phyloP scores from a whole-genome alignment of 30 jellyfish, hydroid and myxozoan genomes.

The Mastigias papua region DNA sequence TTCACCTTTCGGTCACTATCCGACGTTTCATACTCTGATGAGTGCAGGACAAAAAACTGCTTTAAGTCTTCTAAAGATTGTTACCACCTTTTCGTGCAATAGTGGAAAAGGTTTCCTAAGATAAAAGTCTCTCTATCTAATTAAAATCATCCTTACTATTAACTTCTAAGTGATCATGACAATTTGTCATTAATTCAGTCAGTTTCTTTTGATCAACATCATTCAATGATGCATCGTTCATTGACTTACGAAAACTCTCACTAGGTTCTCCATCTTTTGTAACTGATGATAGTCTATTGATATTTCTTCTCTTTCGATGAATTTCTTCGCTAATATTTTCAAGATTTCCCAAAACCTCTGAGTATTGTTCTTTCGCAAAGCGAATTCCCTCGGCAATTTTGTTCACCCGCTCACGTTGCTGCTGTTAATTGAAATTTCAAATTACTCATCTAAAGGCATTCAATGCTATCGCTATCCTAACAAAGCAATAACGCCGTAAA shows the following conservation, averaged over 20 bases:
- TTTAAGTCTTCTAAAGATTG: no score
- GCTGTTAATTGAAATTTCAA: slow-evolving; percentile 34
- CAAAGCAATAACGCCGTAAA: no score
- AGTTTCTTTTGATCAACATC: slow-evolving; percentile 34
- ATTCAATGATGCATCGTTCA: slow-evolving; percentile 59
- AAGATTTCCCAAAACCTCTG: slow-evolving; percentile 75
- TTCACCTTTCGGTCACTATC: no score
- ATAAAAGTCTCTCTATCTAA: neutral
- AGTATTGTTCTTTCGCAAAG: slow-evolving; percentile 82
- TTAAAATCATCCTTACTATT: neutral
- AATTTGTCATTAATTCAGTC: slow-evolving; percentile 25
- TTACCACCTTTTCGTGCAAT: no score
- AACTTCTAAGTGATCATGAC: neutral
- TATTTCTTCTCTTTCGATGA: slow-evolving; percentile 70
- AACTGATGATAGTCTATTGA: neutral
- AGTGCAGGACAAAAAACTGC: no score
- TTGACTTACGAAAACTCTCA: slow-evolving; percentile 34
- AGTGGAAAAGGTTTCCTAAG: no score
- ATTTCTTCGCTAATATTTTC: slow-evolving; percentile 93
- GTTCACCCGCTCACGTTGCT: slow-evolving; percentile 79
- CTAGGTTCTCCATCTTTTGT: slow-evolving; percentile 8
- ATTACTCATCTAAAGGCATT: no score
- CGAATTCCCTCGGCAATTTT: slow-evolving; percentile 77
- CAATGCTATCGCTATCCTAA: no score
- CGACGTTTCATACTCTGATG: no score